These are phyloP conservation scores for Vidua chalybeata DNA, from an alignment of 2,113 vertebrate species.

Conservation along the genomic window DNA sequence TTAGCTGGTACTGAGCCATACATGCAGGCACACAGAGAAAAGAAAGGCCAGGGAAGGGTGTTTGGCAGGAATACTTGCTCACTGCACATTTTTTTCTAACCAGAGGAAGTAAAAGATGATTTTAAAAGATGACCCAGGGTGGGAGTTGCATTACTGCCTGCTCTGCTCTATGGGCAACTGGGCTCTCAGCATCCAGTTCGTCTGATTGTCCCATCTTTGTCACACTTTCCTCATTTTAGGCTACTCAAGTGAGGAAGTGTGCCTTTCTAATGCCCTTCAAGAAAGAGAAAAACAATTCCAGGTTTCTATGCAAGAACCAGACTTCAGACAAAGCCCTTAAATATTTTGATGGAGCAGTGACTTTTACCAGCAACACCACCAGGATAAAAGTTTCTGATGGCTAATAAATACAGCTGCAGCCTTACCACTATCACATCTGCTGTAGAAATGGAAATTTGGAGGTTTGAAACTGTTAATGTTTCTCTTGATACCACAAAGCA, in stretches of 20 bases:
- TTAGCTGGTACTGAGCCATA: neutral
- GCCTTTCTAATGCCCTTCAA: neutral
- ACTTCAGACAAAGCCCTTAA: neutral
- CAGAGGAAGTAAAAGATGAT: neutral
- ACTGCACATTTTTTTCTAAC: neutral
- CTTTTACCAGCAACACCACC: neutral
- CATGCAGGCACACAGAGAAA: neutral
- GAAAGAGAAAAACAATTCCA: neutral
- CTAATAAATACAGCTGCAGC: neutral
- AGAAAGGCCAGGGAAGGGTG: neutral
- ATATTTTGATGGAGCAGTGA: neutral
- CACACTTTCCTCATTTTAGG: neutral
- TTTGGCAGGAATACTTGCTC: neutral
- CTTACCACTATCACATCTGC: neutral
- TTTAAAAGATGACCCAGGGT: neutral
- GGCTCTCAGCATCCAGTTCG: neutral
- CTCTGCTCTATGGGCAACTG: neutral
- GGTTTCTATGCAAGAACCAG: neutral
- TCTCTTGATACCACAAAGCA: accelerated
- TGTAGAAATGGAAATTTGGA: neutral
- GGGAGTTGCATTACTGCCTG: neutral
- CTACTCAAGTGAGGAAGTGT: neutral
- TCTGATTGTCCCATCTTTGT: neutral
- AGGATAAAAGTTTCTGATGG: neutral
- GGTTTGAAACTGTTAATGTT: neutral